Percentiles rank a stretch among this genome's conserved stretches.
phyloP scores from a whole-genome alignment of 2,888 invertebrate genomes.

The Pediacus dermestoides region DNA sequence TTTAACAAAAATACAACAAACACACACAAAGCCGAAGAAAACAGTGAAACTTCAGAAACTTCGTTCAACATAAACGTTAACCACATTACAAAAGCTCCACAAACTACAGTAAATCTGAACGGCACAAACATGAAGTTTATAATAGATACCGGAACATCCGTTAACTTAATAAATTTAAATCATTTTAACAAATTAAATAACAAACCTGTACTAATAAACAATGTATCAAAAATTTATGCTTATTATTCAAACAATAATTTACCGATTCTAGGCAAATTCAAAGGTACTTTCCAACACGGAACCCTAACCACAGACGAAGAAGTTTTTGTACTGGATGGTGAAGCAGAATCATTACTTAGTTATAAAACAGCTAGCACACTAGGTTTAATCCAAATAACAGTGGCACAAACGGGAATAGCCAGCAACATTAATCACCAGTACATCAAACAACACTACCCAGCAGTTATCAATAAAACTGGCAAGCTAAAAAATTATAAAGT shows the following conservation, averaged over 20 bases:
- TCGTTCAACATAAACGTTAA: neutral
- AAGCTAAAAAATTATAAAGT: conserved; percentile 21
- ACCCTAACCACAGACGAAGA: neutral
- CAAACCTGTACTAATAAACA: conserved; percentile 1
- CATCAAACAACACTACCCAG: conserved; percentile 4
- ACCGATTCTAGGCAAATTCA: conserved; percentile 10
- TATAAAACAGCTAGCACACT: conserved; percentile 7
- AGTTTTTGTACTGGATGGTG: conserved; percentile 9
- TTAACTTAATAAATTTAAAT: conserved; percentile 8
- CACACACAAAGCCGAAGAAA: too few relatives aligned
- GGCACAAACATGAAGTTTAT: too few relatives aligned
- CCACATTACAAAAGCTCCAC: neutral
- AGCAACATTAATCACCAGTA: neutral
- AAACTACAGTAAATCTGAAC: neutral
- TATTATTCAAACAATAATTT: conserved; percentile 3
- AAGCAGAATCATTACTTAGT: conserved; percentile 8
- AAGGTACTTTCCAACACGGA: conserved; percentile 3
- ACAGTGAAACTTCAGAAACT: neutral
- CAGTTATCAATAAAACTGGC: conserved; percentile 20
- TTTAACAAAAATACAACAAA: too few relatives aligned
- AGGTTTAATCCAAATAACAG: conserved; percentile 8
- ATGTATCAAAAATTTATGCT: conserved; percentile 2
- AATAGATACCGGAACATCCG: conserved; percentile 13
- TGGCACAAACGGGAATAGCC: too few relatives aligned
- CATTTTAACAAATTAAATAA: conserved; percentile 9